Evolutionary conservation across 2,888 invertebrate genomes (phyloP).

Genomic region (Belgica antarctica): DNA sequence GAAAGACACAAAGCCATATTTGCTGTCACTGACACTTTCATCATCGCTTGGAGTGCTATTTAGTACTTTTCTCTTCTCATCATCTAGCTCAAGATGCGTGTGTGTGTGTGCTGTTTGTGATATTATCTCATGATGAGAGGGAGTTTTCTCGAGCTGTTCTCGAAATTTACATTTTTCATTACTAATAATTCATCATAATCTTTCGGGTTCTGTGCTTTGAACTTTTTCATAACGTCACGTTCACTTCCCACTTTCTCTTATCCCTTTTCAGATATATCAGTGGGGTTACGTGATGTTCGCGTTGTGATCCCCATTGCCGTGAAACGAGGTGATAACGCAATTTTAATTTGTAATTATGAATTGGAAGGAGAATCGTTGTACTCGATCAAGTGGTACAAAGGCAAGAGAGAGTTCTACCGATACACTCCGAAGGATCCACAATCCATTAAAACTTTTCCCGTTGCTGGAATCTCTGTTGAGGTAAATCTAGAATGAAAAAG

Average conservation of each 20-base stretch:
- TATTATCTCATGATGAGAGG: constrained; percentile 12
- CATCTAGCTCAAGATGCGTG: background rate
- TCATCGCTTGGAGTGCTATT: constrained; percentile 31
- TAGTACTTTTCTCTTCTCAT: background rate
- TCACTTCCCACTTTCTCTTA: background rate
- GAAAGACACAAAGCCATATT: constrained; percentile 41
- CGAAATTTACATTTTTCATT: constrained; percentile 23
- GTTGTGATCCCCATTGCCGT: constrained; percentile 67
- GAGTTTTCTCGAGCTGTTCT: background rate
- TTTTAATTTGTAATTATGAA: constrained; percentile 70
- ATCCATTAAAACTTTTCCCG: constrained; percentile 62
- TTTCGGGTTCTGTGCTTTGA: background rate
- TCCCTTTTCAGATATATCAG: constrained; percentile 34
- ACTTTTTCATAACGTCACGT: constrained; percentile 34
- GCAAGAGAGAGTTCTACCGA: constrained; percentile 63
- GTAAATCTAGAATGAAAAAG: constrained; percentile 50
- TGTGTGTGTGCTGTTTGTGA: background rate
- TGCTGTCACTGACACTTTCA: constrained; percentile 42
- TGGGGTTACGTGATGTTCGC: constrained; percentile 61
- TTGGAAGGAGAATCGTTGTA: constrained; percentile 74
- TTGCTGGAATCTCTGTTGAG: constrained; percentile 61
- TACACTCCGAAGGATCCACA: constrained; percentile 64
- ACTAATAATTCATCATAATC: constrained; percentile 35
- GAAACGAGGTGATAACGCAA: constrained; percentile 60
- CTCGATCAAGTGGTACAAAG: constrained; percentile 78